Conservation (phyloP, 1,140 invertebrate species). For the Phthorimaea operculella region DNA sequence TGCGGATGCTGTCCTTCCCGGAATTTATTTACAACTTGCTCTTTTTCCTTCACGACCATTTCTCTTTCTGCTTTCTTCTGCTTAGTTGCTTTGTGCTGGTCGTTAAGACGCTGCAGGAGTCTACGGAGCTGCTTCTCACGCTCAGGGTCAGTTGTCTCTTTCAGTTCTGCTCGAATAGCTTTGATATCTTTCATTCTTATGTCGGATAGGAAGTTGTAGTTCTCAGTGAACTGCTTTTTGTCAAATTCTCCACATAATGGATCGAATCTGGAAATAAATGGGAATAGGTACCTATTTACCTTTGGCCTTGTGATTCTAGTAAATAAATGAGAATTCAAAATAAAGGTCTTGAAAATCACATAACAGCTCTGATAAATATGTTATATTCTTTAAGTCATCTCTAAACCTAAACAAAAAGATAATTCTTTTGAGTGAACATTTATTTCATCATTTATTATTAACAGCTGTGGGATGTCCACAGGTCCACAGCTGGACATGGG, state of each 20-base stretch:
- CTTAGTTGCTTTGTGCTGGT: constrained; percentile 74
- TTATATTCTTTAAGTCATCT: too few relatives aligned
- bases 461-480: too few relatives aligned
- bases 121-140: constrained; percentile 75
- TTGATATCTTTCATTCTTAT: constrained; percentile 75
- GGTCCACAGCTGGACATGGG: too few relatives aligned
- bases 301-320: too few relatives aligned
- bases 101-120: constrained; percentile 78
- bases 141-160: constrained; percentile 71
- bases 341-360: too few relatives aligned
- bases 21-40: constrained; percentile 69
- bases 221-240: constrained; percentile 76
- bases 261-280: constrained; percentile 75
- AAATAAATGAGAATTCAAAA: too few relatives aligned
- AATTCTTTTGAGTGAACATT: too few relatives aligned
- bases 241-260: constrained; percentile 81
- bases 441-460: too few relatives aligned
- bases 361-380: too few relatives aligned
- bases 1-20: constrained; percentile 74
- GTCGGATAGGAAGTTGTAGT: constrained; percentile 81
- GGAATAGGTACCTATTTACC: constrained; percentile 2
- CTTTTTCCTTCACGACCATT: constrained; percentile 68
- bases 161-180: constrained; percentile 72
- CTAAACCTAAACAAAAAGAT: too few relatives aligned
- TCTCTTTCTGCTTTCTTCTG: constrained; percentile 69